phyloP scores from a whole-genome alignment of 2,888 invertebrate genomes.

The Trachelus tabidus region DNA sequence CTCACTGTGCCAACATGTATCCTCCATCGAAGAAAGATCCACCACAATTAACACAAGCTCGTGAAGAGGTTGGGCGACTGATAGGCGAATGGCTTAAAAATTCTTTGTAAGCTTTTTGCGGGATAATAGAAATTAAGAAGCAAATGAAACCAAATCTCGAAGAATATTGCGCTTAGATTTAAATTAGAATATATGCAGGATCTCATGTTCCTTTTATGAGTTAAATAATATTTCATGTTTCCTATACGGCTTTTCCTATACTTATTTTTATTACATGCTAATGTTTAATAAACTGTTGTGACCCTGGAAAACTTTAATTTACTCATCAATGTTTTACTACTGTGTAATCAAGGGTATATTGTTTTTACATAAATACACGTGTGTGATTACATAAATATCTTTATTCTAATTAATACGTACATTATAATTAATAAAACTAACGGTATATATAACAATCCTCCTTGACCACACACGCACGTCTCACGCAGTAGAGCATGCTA shows the following conservation, averaged over 20 bases:
- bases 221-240: not conserved
- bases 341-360: not conserved
- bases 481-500: not conserved
- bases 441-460: conserved; percentile 23
- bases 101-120: not conserved
- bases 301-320: not conserved
- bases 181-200: not conserved
- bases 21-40: conserved; percentile 77
- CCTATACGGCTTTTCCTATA: not conserved
- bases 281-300: not conserved
- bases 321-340: not conserved
- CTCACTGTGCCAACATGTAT: conserved; percentile 95
- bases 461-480: conserved; percentile 13
- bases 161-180: not conserved
- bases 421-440: conserved; percentile 28
- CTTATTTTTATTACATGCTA: not conserved
- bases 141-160: not conserved
- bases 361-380: not conserved
- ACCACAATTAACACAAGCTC: conserved; percentile 75
- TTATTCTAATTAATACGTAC: conserved; percentile 31
- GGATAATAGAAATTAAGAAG: not conserved
- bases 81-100: conserved; percentile 71
- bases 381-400: conserved; percentile 30
- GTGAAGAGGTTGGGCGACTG: conserved; percentile 72
- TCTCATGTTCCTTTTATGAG: not conserved